Evolutionary conservation across 2,888 invertebrate species (phyloP), one percentile per base, ranked within the genome.

Genomic region (Acrobeloides nanus): DNA sequence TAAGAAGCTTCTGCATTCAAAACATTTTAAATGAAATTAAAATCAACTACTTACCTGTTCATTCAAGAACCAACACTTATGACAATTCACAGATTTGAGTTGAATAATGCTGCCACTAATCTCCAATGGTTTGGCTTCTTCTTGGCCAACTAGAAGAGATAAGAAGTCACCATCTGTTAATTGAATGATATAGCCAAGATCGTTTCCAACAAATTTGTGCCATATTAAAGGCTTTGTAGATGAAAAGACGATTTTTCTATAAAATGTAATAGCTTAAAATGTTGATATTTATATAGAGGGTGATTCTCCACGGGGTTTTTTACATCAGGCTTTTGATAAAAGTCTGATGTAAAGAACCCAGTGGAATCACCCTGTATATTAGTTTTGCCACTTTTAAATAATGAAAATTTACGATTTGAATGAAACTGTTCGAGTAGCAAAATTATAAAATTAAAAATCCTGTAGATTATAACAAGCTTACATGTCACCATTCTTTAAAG

Each of bases 1-100:
- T 24, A 27, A 55, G 21, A 12, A 33, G 20, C n/a, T 41, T 35
- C 37, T 45, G 17, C 8, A 45, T 23, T 3, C 32, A 12, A 29
- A 15, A 15, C 29, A 12, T 10, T 29, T 12, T n/a, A n/a, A n/a
- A n/a, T n/a, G n/a, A n/a, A n/a, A n/a, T n/a, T n/a, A n/a, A n/a
- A n/a, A n/a, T n/a, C n/a, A n/a, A n/a, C n/a, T n/a, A n/a, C n/a
- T 29, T 29, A 12, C 31, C 15, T 29, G 12, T 12, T 29, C 15
- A 12, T 29, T 12, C 12, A 29, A 12, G 15, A 12, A 29, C 15
- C 15, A 12, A 29, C 31, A 12, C 12, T 29, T 29, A 29, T 29
- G 31, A 12, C 12, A 29, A 29, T 29, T 12, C 12, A 12, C 12
- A 12, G 31, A 12, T 12, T 12, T 29, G 12, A 29, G 31, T 29